These are phyloP conservation scores for Synergus gifuensis DNA, from an alignment of 2,888 invertebrate species.

Conservation along the genomic window DNA sequence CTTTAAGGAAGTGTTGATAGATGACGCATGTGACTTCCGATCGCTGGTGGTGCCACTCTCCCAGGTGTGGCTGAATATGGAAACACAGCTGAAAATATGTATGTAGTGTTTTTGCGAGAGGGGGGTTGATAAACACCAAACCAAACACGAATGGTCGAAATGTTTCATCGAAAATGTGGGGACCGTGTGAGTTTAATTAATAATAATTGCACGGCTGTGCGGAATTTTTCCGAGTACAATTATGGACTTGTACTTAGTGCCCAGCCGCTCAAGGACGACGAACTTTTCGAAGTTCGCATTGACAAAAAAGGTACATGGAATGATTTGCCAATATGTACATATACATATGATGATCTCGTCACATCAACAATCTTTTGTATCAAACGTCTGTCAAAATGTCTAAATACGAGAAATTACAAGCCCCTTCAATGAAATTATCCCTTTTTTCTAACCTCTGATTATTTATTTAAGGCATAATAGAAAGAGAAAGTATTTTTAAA, in stretches of 20 bases:
- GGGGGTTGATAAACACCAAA: constrained; percentile 39
- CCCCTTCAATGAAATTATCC: neutral
- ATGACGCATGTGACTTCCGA: constrained; percentile 2
- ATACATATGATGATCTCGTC: neutral
- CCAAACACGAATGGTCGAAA: constrained; percentile 66
- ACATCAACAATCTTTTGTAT: neutral
- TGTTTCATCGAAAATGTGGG: constrained; percentile 90
- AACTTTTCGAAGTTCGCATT: constrained; percentile 91
- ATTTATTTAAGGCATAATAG: neutral
- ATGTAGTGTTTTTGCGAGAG: constrained; percentile 12
- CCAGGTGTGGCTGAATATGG: neutral
- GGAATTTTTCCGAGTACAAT: constrained; percentile 90
- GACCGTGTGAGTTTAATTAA: constrained; percentile 91
- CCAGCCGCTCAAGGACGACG: constrained; percentile 88
- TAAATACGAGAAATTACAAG: neutral
- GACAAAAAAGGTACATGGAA: constrained; percentile 88
- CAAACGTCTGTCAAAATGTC: constrained; percentile 7
- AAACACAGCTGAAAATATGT: constrained; percentile 26
- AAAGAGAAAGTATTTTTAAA: neutral
- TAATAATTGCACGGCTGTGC: constrained; percentile 89
- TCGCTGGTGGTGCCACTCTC: neutral
- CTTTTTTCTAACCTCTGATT: neutral
- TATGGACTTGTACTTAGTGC: constrained; percentile 92
- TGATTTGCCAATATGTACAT: constrained; percentile 34
- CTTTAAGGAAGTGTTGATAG: neutral